Percentiles rank a stretch among this genome's conserved stretches.
These are phyloP conservation scores for Muscina levida DNA, from an alignment of 2,888 invertebrate species.

Conservation along the genomic window DNA sequence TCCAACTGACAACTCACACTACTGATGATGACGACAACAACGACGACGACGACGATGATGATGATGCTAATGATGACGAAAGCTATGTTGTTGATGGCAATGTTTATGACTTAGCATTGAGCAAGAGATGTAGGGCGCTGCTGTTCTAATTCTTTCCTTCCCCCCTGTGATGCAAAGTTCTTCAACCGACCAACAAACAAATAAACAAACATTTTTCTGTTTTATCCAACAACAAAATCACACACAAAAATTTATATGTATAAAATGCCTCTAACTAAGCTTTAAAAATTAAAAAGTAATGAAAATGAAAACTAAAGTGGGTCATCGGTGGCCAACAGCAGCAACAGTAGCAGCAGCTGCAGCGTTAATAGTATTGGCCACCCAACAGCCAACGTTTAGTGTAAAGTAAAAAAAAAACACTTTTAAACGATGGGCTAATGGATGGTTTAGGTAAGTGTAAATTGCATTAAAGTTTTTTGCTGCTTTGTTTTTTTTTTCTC, in stretches of 20 bases:
- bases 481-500: not conserved
- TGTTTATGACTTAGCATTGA: too few species aligned
- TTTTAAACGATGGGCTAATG: conserved; percentile 18
- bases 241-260: not conserved
- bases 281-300: conserved; percentile 57
- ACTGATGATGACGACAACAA: too few species aligned
- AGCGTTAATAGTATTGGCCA: not conserved
- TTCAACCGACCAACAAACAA: too few species aligned
- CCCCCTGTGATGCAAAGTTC: not conserved
- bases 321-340: conserved; percentile 61
- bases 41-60: not conserved
- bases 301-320: conserved; percentile 62
- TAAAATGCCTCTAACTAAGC: conserved; percentile 32
- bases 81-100: too few species aligned
- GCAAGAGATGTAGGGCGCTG: too few species aligned
- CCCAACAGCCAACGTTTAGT: not conserved
- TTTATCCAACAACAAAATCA: not conserved
- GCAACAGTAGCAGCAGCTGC: conserved; percentile 25
- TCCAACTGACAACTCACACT: not conserved
- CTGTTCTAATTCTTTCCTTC: too few species aligned
- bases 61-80: too few species aligned
- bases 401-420: conserved; percentile 16
- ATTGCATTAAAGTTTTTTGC: conserved; percentile 28
- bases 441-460: conserved; percentile 14
- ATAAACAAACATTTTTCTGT: conserved; percentile 1